These are phyloP conservation scores for Simalia tracyae DNA, from an alignment of 2,797 vertebrate species.

Conservation along the genomic window DNA sequence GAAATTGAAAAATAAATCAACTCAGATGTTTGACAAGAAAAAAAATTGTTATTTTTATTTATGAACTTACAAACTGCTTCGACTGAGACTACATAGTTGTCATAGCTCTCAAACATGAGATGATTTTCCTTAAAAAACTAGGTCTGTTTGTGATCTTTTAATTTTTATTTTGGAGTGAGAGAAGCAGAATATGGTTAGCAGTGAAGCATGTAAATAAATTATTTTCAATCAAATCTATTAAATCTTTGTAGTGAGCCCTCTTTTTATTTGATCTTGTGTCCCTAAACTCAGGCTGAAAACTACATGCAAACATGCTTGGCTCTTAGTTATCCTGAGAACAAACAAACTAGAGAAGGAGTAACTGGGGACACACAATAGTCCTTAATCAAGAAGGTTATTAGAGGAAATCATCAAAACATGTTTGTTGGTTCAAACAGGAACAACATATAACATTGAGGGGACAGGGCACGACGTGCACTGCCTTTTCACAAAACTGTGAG, in stretches of 20 bases:
- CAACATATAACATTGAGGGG: neutral
- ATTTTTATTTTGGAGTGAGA: neutral
- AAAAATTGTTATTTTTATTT: neutral
- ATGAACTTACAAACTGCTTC: neutral
- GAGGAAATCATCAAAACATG: neutral
- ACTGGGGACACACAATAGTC: neutral
- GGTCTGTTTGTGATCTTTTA: too few relatives aligned
- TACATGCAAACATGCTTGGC: neutral
- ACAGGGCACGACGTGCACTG: neutral
- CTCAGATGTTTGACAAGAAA: neutral
- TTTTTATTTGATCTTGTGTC: neutral
- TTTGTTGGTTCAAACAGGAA: neutral
- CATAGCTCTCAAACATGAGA: neutral
- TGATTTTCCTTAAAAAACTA: neutral
- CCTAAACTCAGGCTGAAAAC: neutral
- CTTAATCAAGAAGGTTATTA: neutral
- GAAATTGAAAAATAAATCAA: slow-evolving; percentile 29
- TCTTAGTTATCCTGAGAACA: neutral
- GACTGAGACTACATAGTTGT: neutral
- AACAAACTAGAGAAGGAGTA: neutral
- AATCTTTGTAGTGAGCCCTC: neutral
- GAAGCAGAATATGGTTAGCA: neutral
- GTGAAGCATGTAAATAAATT: neutral
- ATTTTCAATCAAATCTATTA: neutral
- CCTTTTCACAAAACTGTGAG: neutral